Base-by-base conservation (phyloP, 1,140 invertebrate species). In the Cydia pomonella region DNA sequence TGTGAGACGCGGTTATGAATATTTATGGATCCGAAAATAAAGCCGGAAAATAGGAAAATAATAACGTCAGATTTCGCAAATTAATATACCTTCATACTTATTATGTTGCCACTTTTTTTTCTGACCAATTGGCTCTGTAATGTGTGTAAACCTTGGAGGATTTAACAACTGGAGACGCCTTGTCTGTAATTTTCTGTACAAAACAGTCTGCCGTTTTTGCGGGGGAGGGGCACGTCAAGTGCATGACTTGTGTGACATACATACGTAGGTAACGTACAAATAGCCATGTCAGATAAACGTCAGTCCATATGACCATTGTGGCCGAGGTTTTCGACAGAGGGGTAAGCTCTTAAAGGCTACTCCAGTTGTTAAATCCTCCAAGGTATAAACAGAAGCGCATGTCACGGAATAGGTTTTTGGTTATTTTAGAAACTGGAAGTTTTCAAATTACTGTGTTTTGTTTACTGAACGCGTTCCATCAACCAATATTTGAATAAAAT, bases 81-180 rank as follows among this genome's bases (percentile, higher is more conserved):
- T 23, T 21, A 21, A 23, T 59, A 4, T 50, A 50, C n/a, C 3
- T 18, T 18, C n/a, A 3, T 50, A 50, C n/a, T 6, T 18, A 44
- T 44, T 44, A n/a, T n/a, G n/a, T n/a, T n/a, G n/a, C n/a, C 16
- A 0, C 13, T 13, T 53, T 53, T 53, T 47, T 1, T 53, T 53
- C 50, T 53, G 47, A 50, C n/a, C 18, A 53, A 53, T 50, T 53
- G 50, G 50, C 50, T 53, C 7, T 18, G n/a, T 53, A 53, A 29
- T 5, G 3, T 41, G 38, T 41, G 38, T n/a, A n/a, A n/a, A n/a
- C n/a, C n/a, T n/a, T n/a, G n/a, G n/a, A n/a, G n/a, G n/a, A n/a
- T n/a, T n/a, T n/a, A n/a, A n/a, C n/a, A n/a, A n/a, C n/a, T n/a
- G n/a, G n/a, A n/a, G n/a, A n/a, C n/a, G n/a, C n/a, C n/a, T n/a